Evolutionary conservation across 2,113 vertebrate species (phyloP).

Genomic region (Embiotoca jacksoni): DNA sequence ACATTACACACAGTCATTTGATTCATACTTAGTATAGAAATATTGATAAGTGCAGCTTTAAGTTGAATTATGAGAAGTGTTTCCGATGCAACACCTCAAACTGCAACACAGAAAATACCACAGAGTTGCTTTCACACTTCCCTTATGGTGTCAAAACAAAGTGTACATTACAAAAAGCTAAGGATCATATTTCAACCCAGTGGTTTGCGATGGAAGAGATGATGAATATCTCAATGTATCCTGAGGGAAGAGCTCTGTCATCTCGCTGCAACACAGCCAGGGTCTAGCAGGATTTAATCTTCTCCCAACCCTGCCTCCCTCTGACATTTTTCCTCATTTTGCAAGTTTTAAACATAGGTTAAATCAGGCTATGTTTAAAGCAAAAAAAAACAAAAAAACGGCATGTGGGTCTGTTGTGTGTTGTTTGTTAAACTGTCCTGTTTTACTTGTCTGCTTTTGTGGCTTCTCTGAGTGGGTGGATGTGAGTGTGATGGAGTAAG

Average conservation of each 20-base stretch:
- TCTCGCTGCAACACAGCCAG: constrained; percentile 25
- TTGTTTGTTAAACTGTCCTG: constrained; percentile 54
- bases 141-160: constrained; percentile 6
- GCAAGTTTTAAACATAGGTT: constrained; percentile 18
- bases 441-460: constrained; percentile 57
- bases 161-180: neutral
- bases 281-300: constrained; percentile 18
- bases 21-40: neutral
- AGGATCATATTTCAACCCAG: constrained; percentile 18
- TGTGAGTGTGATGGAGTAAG: constrained; percentile 52
- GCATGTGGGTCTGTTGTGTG: constrained; percentile 15
- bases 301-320: neutral
- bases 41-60: constrained; percentile 14
- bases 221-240: neutral
- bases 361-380: constrained; percentile 31
- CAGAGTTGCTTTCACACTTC: neutral
- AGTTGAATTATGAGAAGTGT: neutral
- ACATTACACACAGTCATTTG: neutral
- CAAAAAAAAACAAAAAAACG: constrained; percentile 8
- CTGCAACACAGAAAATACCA: neutral
- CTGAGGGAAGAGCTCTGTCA: constrained; percentile 26
- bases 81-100: constrained; percentile 3
- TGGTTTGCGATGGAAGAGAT: constrained; percentile 14
- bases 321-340: constrained; percentile 36
- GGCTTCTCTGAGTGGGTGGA: constrained; percentile 64